These are phyloP conservation scores for Melipona beecheii DNA, from an alignment of 2,888 invertebrate genomes.

Conservation along the genomic window DNA sequence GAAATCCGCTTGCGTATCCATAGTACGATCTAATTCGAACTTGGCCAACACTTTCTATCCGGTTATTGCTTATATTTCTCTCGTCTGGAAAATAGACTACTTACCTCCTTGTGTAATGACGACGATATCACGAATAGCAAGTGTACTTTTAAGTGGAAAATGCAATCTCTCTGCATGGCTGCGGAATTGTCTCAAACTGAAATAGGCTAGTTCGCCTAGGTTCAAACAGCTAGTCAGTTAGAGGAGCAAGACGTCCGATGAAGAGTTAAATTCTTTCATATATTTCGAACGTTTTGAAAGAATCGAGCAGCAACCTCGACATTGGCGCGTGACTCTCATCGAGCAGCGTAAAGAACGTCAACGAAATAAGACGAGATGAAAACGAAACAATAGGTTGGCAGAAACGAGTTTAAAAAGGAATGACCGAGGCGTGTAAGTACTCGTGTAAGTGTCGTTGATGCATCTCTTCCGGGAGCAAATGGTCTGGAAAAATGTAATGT, in stretches of 20 bases:
- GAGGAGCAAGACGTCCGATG: not conserved
- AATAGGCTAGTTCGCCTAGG: not conserved
- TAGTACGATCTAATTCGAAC: slow-evolving; percentile 33
- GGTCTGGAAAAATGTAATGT: slow-evolving; percentile 48
- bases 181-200: slow-evolving; percentile 11
- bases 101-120: slow-evolving; percentile 52
- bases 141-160: slow-evolving; percentile 34
- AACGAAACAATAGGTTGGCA: not conserved
- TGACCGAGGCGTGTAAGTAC: not conserved
- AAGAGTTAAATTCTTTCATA: not conserved
- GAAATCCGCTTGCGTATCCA: slow-evolving; percentile 38
- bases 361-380: not conserved
- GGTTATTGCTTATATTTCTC: slow-evolving; percentile 4
- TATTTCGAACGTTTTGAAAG: no score
- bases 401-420: not conserved
- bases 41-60: slow-evolving; percentile 20
- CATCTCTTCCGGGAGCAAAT: slow-evolving; percentile 35
- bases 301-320: no score
- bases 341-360: not conserved
- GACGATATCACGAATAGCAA: slow-evolving; percentile 44
- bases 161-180: slow-evolving; percentile 28
- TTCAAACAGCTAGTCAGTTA: no score
- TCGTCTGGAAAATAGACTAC: slow-evolving; percentile 35
- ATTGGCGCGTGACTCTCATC: no score
- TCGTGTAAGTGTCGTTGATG: slow-evolving; percentile 17